Percentiles rank a stretch among this genome's conserved stretches.
Evolutionary conservation across 1,140 invertebrate species (phyloP).

Genomic region (Tetraneura akinire): DNA sequence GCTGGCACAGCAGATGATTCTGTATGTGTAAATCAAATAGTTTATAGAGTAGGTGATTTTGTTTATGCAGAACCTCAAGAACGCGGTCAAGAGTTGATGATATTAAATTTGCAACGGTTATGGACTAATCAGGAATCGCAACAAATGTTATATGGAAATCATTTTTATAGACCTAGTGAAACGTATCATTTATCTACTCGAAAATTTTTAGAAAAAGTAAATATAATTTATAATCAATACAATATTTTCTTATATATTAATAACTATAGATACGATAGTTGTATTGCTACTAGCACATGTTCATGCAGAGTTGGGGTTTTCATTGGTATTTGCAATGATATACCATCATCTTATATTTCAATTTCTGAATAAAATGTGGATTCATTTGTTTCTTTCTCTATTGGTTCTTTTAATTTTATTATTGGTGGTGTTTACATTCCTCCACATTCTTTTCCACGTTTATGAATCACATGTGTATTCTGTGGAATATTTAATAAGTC

Average conservation of each 20-base stretch:
- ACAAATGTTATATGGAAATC: slow-evolving; percentile 87
- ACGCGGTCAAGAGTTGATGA: slow-evolving; percentile 77
- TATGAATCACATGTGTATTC: too few species aligned
- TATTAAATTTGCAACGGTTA: slow-evolving; percentile 84
- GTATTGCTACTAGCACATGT: too few species aligned
- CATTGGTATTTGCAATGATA: too few species aligned
- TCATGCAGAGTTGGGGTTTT: too few species aligned
- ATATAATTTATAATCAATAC: background rate
- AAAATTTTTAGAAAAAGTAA: slow-evolving; percentile 84
- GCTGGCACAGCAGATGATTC: slow-evolving; percentile 56
- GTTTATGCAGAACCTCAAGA: slow-evolving; percentile 83
- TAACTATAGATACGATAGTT: too few species aligned
- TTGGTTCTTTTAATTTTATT: too few species aligned
- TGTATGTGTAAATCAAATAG: slow-evolving; percentile 66
- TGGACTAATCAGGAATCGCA: slow-evolving; percentile 82
- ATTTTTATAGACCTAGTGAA: slow-evolving; percentile 85
- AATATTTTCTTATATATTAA: background rate
- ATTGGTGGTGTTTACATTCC: too few species aligned
- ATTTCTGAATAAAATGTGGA: too few species aligned
- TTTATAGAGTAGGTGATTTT: slow-evolving; percentile 83
- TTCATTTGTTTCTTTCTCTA: too few species aligned
- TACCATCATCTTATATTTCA: too few species aligned
- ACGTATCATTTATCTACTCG: slow-evolving; percentile 94
- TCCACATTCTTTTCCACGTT: too few species aligned
- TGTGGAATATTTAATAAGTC: too few species aligned